Percentiles rank a stretch among this genome's conserved stretches.
These are phyloP conservation scores for Cassiopea xamachana DNA, from an alignment of 30 jellyfish, hydroid and myxozoan species.

Conservation along the genomic window DNA sequence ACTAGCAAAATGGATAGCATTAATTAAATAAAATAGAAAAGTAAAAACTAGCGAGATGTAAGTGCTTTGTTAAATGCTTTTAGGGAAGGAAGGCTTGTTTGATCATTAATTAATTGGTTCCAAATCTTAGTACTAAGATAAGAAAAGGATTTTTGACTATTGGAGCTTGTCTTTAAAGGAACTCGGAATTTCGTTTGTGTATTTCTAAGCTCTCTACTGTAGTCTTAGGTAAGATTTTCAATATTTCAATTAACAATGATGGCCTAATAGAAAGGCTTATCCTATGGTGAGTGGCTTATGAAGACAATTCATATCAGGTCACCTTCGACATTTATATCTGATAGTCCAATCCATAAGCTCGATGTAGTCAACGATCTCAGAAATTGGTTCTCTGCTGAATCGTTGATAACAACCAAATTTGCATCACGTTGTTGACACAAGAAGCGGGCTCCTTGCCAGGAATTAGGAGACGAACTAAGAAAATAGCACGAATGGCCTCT, in stretches of 20 bases:
- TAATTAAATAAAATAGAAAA: not conserved
- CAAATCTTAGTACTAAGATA: not conserved
- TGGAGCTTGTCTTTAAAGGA: not conserved
- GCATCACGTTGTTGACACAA: too few relatives aligned
- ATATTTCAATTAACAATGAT: not conserved
- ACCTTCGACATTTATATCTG: too few relatives aligned
- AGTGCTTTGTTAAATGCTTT: not conserved
- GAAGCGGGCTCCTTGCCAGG: too few relatives aligned
- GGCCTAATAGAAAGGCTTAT: not conserved
- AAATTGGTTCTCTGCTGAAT: too few relatives aligned
- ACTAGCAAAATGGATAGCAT: not conserved
- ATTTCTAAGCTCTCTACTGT: not conserved
- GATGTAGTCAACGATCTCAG: too few relatives aligned
- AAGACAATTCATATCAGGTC: too few relatives aligned
- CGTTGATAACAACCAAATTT: too few relatives aligned
- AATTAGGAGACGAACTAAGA: too few relatives aligned
- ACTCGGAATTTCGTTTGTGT: not conserved
- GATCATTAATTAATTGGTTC: not conserved
- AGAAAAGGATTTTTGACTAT: not conserved
- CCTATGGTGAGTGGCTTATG: too few relatives aligned
- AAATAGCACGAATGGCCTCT: too few relatives aligned
- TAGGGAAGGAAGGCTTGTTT: not conserved
- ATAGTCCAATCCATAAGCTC: too few relatives aligned
- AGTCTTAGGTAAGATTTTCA: not conserved
- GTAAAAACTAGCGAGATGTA: not conserved